Evolutionary conservation across 2,797 vertebrate genomes (phyloP).

Genomic region (Mormyrops attenuatus): DNA sequence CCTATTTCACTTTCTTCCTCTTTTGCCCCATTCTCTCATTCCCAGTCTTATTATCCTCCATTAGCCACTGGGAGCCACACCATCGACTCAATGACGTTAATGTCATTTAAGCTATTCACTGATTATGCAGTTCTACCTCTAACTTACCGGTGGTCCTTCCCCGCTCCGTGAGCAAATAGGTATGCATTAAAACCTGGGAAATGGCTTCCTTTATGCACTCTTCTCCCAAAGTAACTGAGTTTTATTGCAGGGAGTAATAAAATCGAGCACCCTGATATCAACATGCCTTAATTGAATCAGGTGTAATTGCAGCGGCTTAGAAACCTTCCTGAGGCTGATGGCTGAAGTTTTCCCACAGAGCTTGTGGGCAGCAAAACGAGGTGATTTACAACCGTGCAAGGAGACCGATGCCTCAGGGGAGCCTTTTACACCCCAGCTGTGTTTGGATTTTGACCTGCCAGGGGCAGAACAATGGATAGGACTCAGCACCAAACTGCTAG

Average conservation of each 20-base stretch:
- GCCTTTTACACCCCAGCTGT: not conserved
- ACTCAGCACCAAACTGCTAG: not conserved
- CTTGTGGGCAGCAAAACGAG: not conserved
- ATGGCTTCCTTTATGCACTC: conserved; percentile 19
- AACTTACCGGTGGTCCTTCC: not conserved
- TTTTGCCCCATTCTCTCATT: not conserved
- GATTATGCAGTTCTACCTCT: not conserved
- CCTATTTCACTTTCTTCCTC: not conserved
- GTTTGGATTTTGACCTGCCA: not conserved
- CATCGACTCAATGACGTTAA: not conserved
- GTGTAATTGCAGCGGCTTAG: conserved; percentile 2
- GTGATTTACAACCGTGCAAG: conserved; percentile 11
- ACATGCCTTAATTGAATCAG: conserved; percentile 17
- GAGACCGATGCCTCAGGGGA: conserved; percentile 17
- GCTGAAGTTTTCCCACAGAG: conserved; percentile 8
- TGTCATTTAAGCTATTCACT: not conserved
- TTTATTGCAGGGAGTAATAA: conserved; percentile 18
- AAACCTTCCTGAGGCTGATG: not conserved
- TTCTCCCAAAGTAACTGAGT: not conserved
- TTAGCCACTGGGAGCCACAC: not conserved
- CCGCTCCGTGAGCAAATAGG: not conserved
- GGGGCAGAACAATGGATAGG: not conserved
- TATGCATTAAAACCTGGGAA: not conserved
- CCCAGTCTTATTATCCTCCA: not conserved
- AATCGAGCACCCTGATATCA: conserved; percentile 16